Conservation (phyloP, 53 echinoderm and acorn worm genomes). For the Temnopleurus reevesii region DNA sequence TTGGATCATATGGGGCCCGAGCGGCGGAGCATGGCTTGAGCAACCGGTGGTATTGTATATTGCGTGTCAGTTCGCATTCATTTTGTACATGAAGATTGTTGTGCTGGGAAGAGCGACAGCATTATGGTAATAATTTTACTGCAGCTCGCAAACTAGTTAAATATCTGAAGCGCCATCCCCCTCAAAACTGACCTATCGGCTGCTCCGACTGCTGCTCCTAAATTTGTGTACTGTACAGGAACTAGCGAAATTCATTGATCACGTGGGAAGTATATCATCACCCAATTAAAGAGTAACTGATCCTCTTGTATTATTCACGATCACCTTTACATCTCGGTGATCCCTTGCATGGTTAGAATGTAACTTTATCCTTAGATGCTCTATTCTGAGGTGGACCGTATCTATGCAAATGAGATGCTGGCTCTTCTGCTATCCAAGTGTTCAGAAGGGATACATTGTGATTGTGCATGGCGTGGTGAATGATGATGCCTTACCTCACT, state of each 20-base stretch:
- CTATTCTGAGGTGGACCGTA: not conserved
- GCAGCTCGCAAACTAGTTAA: no score
- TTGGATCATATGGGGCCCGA: no score
- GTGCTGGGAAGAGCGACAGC: no score
- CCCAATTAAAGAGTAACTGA: not conserved
- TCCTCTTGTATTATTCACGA: not conserved
- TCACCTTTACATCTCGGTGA: not conserved
- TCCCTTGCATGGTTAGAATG: not conserved
- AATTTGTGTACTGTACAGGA: no score
- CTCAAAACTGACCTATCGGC: no score
- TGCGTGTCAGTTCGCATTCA: no score
- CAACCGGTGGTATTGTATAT: no score
- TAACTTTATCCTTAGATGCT: not conserved
- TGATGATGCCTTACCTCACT: not conserved
- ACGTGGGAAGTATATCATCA: not conserved
- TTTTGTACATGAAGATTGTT: no score
- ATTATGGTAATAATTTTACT: no score
- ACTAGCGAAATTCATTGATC: not conserved
- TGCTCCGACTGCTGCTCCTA: no score
- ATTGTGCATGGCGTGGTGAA: not conserved
- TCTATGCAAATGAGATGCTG: constrained; percentile 30
- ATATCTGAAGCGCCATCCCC: no score
- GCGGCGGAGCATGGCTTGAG: no score
- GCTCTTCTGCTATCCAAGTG: not conserved
- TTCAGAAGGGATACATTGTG: not conserved